Conservation (phyloP, 2,797 vertebrate genomes). For the Lacerta viridis region DNA sequence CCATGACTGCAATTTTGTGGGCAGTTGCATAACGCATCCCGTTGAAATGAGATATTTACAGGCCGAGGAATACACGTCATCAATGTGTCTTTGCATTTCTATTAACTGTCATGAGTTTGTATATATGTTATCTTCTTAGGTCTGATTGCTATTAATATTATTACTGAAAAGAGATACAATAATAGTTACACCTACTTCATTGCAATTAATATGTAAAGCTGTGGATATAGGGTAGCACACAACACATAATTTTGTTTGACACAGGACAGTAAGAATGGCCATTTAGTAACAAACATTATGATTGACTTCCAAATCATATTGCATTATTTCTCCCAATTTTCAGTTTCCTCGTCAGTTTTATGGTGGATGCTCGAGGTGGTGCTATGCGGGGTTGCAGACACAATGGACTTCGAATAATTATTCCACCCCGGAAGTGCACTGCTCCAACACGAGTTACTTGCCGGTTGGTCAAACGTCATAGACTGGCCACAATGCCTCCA, state of each 20-base stretch:
- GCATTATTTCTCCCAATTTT: slow-evolving; percentile 59
- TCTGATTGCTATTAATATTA: not conserved
- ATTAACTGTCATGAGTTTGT: not conserved
- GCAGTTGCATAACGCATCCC: not conserved
- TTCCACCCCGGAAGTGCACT: slow-evolving; percentile 95
- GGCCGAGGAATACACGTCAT: not conserved
- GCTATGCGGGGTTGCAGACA: slow-evolving; percentile 98
- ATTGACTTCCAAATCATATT: not conserved
- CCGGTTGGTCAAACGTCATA: slow-evolving; percentile 94
- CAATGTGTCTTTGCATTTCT: not conserved
- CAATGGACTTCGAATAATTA: slow-evolving; percentile 95
- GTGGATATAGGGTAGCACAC: not conserved
- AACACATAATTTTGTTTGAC: slow-evolving; percentile 38
- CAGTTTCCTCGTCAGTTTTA: slow-evolving; percentile 99
- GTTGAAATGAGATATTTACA: not conserved
- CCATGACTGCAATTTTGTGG: no score
- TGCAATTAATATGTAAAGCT: not conserved
- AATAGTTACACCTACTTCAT: not conserved
- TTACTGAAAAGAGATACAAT: not conserved
- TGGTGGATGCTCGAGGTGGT: slow-evolving; percentile 98
- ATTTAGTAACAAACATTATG: not conserved
- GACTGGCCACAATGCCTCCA: slow-evolving; percentile 96
- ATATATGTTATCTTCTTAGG: not conserved
- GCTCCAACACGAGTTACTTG: slow-evolving; percentile 97
- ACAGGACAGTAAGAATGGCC: not conserved